Evolutionary conservation across 37 sponge, comb jelly and placozoan genomes (phyloP), one percentile per base, ranked within the genome.

Genomic region (Ianthella basta): DNA sequence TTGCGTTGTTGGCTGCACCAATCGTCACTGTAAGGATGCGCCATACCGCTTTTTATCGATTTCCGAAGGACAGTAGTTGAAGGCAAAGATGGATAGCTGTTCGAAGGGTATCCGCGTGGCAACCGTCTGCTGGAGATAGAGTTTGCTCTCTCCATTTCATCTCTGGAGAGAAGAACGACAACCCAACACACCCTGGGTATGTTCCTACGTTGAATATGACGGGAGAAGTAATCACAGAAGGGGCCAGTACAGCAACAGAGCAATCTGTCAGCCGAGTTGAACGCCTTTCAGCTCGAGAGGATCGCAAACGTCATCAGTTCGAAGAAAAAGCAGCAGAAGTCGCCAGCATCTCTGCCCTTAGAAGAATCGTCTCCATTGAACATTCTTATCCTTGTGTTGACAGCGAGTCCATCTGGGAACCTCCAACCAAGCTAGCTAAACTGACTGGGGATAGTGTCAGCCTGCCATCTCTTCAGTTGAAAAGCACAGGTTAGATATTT

Each of bases 1-100:
- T 75, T 75, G 78, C 40, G 78, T 75, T 75, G 78, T 50, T 75
- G 78, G 78, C 25, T 75, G 78, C 38, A 41, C 53, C 54, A 75
- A 75, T 75, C 54, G 53, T 41, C 50, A 75, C 25, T 75, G 6
- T 36, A 75, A 44, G 40, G 78, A 75, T 75, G 50, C 78, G n/a
- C n/a, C n/a, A 4, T 40, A 75, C 25, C 78, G 53, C 53, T 75
- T 75, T n/a, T 4, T 75, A 75, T 41, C 78, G 25, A 3, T 75
- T 75, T 75, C 54, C 54, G 53, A 75, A 41, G 23, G 53, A 75
- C 78, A 75, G 53, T 23, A 24, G 41, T 75, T 10, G 53, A 75
- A 75, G 53, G 78, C 50, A 75, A 41, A 1, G 78, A 75, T 75
- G 78, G 78, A 75, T 75, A 50, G 41, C 78, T 75, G 78, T 53